Base-by-base conservation (phyloP, 2,113 vertebrate species). In the Erpornis zantholeuca region DNA sequence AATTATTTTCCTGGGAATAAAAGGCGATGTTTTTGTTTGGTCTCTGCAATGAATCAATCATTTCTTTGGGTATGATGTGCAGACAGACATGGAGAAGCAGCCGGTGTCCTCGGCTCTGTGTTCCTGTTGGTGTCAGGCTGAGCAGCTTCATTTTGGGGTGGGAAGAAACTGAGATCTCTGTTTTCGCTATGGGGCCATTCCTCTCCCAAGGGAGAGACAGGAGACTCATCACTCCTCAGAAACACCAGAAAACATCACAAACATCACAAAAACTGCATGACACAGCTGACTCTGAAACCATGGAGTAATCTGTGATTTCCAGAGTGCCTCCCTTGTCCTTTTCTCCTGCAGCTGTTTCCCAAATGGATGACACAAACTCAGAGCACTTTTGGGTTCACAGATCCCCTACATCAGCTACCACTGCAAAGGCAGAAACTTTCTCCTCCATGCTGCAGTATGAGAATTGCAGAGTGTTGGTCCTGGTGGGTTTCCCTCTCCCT, bases 1-100 rank as follows among this genome's bases (percentile, higher is more conserved):
- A 80, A n/a, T 88, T 85, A 31, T 80, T 88, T 88, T 79, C 57
- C n/a, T 86, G 82, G 36, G 59, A 95, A 88, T 73, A 90, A 93
- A 82, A 91, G 31, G 12, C 1, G 1, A 25, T 31, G 31, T 1
- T 68, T 80, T 38, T 65, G 61, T 83, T 81, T 82, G 64, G 78
- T 82, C 19, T 79, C 4, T 6, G 47, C 77, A 69, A 73, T 45
- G 44, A 80, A 82, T 91, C 79, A 75, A 33, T 79, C 25, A 31
- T 65, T 95, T 80, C 79, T 70, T 47, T 20, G 73, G 38, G 49
- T 72, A 63, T 4, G 50, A 56, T 61, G 89, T 92, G 73, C 40
- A 56, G 87, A 95, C 71, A 91, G 93, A 88, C 44, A 44, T 0
- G 1, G 52, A 89, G 78, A 61, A 91, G 63, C 84, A 87, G 87